Conservation (phyloP, 2,797 vertebrate species). For the Erethizon dorsatum region DNA sequence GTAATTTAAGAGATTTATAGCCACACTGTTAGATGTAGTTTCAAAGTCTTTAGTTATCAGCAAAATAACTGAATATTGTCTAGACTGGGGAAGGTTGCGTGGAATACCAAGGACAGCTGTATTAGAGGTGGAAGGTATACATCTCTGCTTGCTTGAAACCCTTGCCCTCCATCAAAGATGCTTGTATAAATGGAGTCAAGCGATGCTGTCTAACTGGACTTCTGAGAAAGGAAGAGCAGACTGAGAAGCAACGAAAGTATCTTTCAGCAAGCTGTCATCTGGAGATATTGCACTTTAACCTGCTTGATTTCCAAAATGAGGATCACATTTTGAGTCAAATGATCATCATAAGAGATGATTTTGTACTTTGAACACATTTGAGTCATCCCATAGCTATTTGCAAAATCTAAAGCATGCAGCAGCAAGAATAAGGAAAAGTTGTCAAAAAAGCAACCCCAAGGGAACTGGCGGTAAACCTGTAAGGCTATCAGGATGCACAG, state of each 20-base stretch:
- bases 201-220: not conserved
- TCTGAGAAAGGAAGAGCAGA: not conserved
- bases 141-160: not conserved
- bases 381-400: not conserved
- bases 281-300: not conserved
- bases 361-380: not conserved
- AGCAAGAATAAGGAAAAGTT: not conserved
- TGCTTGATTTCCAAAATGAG: slow-evolving; percentile 30
- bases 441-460: not conserved
- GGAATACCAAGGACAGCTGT: not conserved
- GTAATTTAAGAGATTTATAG: slow-evolving; percentile 12
- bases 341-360: not conserved
- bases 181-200: not conserved
- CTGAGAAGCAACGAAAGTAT: not conserved
- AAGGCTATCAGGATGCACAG: not conserved
- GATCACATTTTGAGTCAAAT: slow-evolving; percentile 31
- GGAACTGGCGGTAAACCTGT: not conserved
- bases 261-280: not conserved
- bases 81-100: not conserved
- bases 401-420: not conserved
- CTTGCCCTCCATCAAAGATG: not conserved
- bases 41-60: slow-evolving; percentile 14
- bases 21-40: not conserved
- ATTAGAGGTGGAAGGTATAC: not conserved
- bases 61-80: not conserved